phyloP scores from a whole-genome alignment of 2,113 vertebrate species.

The Setophaga kirtlandii region DNA sequence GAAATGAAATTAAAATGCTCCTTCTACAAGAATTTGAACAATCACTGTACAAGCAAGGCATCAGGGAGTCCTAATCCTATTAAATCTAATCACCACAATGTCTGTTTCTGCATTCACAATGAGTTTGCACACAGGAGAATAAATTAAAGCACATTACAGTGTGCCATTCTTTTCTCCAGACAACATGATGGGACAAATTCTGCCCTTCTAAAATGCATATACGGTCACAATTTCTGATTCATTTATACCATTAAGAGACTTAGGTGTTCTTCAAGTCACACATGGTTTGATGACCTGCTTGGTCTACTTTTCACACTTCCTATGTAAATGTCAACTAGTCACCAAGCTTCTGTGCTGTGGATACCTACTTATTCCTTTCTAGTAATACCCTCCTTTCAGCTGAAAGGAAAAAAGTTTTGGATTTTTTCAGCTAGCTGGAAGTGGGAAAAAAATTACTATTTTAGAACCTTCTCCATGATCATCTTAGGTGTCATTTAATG shows the following conservation, averaged over 20 bases:
- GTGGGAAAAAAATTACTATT: background rate
- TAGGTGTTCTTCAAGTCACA: background rate
- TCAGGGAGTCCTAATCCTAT: conserved; percentile 53
- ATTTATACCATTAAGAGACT: background rate
- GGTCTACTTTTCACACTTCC: background rate
- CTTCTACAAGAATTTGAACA: conserved; percentile 42
- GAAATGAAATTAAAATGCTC: conserved; percentile 36
- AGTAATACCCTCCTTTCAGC: background rate
- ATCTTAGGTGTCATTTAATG: accelerated
- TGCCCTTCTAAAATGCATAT: background rate
- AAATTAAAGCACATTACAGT: conserved; percentile 22
- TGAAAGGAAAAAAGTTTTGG: background rate
- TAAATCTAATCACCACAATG: conserved; percentile 45
- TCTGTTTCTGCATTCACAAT: conserved; percentile 25
- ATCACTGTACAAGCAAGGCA: conserved; percentile 31
- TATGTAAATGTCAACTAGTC: background rate
- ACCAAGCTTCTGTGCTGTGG: background rate
- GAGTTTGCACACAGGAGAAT: conserved; percentile 13
- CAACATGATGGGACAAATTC: background rate
- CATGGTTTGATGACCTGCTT: background rate
- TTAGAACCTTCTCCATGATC: background rate
- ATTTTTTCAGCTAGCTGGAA: background rate
- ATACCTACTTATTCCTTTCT: background rate
- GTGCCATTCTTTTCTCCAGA: background rate
- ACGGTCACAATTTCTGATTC: background rate